A percentile compares a stretch with the other conserved stretches of the same genome.
Conservation (phyloP, 1,140 invertebrate species). For the Apis cerana region DNA sequence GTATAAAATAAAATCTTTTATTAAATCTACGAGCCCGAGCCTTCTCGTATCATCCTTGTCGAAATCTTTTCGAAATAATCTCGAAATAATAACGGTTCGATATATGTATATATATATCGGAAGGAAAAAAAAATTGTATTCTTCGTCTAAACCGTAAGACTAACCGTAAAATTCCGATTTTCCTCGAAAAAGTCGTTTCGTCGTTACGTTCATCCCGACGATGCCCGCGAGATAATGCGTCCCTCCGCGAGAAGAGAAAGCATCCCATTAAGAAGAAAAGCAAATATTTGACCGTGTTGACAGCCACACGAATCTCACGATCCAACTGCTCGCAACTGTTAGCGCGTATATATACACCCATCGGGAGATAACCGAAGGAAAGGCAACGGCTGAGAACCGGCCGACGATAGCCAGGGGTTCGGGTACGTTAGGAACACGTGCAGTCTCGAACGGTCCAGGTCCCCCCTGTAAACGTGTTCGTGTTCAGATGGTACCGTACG, state of each 20-base stretch:
- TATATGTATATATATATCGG: no score
- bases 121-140: no score
- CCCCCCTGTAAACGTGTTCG: slow-evolving; percentile 71
- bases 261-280: not conserved
- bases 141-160: no score
- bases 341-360: not conserved
- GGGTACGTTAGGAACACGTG: slow-evolving; percentile 81
- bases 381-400: slow-evolving; percentile 74
- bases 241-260: not conserved
- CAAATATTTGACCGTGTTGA: slow-evolving; percentile 21
- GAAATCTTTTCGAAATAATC: no score
- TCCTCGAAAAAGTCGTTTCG: not conserved
- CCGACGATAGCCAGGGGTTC: slow-evolving; percentile 72
- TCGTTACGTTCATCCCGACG: no score
- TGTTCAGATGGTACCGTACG: slow-evolving; percentile 69
- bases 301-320: slow-evolving; percentile 2
- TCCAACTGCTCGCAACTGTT: slow-evolving; percentile 2
- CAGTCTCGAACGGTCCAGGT: slow-evolving; percentile 79
- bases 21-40: no score
- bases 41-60: not conserved
- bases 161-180: no score
- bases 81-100: not conserved
- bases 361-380: slow-evolving; percentile 10
- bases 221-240: not conserved
- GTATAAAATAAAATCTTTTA: not conserved